Conservation (phyloP, 2,888 invertebrate species). For the Drosophila parthenogenetica region DNA sequence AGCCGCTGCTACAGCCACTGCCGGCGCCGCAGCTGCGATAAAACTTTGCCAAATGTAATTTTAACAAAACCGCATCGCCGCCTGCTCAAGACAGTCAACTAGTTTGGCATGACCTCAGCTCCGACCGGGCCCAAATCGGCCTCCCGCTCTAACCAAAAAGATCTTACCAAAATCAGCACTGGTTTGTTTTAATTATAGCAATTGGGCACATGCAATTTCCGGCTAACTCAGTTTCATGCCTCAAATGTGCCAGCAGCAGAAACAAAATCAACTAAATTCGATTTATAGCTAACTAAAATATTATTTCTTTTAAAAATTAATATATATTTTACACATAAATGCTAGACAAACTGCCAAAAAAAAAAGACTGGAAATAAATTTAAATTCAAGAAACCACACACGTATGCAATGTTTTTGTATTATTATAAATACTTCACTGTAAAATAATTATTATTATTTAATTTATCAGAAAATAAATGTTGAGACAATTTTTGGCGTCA, state of each 20-base stretch:
- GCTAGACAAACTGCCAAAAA: too few relatives aligned
- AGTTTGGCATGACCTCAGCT: constrained; percentile 29
- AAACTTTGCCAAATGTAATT: constrained; percentile 81
- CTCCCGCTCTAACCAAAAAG: constrained; percentile 20
- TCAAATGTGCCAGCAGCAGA: constrained; percentile 3
- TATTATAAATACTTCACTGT: too few relatives aligned
- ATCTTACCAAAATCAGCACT: constrained; percentile 70
- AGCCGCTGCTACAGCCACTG: constrained; percentile 7
- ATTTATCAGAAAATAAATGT: too few relatives aligned
- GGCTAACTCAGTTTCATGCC: constrained; percentile 49
- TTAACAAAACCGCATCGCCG: constrained; percentile 81
- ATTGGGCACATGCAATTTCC: constrained; percentile 81
- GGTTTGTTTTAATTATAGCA: constrained; percentile 83
- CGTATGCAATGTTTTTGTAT: too few relatives aligned
- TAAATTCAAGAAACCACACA: too few relatives aligned
- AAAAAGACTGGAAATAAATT: too few relatives aligned
- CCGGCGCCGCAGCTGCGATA: constrained; percentile 70
- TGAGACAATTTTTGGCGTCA: too few relatives aligned
- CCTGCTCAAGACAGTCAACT: constrained; percentile 72
- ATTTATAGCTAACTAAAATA: not conserved
- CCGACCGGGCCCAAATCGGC: constrained; percentile 1
- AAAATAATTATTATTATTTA: too few relatives aligned
- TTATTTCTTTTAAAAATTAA: too few relatives aligned
- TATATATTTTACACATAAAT: too few relatives aligned
- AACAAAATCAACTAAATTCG: not conserved